Evolutionary conservation across 2,888 invertebrate genomes (phyloP).

Genomic region (Aelia acuminata): DNA sequence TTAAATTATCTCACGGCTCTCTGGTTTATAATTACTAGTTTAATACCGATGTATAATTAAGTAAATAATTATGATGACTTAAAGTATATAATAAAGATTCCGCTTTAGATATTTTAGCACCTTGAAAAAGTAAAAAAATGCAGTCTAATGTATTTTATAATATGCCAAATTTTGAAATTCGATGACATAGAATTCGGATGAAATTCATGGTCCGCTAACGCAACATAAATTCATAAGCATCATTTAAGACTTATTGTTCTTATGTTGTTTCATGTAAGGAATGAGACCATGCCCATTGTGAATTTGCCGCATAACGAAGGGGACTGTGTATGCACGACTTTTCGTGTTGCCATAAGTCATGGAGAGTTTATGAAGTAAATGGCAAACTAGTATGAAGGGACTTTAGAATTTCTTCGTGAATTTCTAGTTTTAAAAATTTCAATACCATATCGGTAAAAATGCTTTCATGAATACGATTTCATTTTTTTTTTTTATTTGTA

Average conservation of each 20-base stretch:
- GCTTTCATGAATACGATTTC: too few species aligned
- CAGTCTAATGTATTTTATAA: neutral
- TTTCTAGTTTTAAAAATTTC: neutral
- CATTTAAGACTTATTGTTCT: neutral
- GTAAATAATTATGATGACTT: too few species aligned
- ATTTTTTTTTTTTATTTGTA: too few species aligned
- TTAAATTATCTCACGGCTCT: too few species aligned
- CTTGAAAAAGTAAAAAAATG: neutral
- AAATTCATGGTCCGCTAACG: neutral
- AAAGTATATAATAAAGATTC: neutral
- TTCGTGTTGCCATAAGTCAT: slow-evolving; percentile 40
- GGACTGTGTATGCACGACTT: slow-evolving; percentile 10
- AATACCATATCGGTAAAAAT: neutral
- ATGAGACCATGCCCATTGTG: neutral
- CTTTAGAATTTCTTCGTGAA: neutral
- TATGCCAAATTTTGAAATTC: too few species aligned
- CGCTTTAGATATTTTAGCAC: neutral
- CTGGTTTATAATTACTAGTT: too few species aligned
- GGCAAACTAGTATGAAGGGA: neutral
- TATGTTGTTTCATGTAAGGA: neutral
- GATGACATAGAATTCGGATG: neutral
- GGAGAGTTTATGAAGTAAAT: slow-evolving; percentile 35
- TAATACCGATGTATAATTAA: too few species aligned
- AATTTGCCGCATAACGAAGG: slow-evolving; percentile 25
- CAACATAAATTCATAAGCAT: neutral